Evolutionary conservation across 30 jellyfish, hydroid and myxozoan species (phyloP), one percentile per base, ranked within the genome.

Genomic region (Hydra vulgaris): DNA sequence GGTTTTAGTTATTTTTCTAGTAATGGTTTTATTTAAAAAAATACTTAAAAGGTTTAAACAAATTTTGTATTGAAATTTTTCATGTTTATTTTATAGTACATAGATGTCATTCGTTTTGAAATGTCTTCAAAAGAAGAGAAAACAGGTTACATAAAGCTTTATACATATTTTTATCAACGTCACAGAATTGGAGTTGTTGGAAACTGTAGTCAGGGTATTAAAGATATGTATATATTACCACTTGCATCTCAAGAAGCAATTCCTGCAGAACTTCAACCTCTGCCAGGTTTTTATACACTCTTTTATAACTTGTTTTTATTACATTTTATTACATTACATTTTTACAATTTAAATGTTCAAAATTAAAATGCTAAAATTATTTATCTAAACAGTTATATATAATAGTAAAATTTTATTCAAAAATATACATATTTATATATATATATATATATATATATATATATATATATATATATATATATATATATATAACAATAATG

Each of bases 91-190:
- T 0, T 82, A 0, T 72, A 91, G 98, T 83, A 73, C 27, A 91
- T 91, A 15, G 95, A 91, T 69, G 95, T 91, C 15, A 61, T 91
- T 56, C 88, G 98, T n/a, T 91, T 91, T 77, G 98, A 91, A 73
- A 91, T 91, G 98, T 95, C 98, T 26, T 80, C 98, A 7, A 92
- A 86, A 40, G 98, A 91, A 40, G 98, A 91, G 70, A 91, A 91
- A 85, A 78, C 92, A 15, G 90, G 87, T 80, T 91, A 91, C 82
- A 80, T 86, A 0, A 83, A 90, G 17, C 84, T 91, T 8, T 91
- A 91, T 54, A 61, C 94, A 0, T 91, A 91, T 67, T 91, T 91
- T 79, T 91, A 91, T 85, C 83, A 95, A 75, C 88, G 98, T 68
- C 84, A 86, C 52, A 81, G 98, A 54, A 87, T 91, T 76, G 98